Conservation (phyloP, 2,797 vertebrate species). For the Erpetoichthys calabaricus region DNA sequence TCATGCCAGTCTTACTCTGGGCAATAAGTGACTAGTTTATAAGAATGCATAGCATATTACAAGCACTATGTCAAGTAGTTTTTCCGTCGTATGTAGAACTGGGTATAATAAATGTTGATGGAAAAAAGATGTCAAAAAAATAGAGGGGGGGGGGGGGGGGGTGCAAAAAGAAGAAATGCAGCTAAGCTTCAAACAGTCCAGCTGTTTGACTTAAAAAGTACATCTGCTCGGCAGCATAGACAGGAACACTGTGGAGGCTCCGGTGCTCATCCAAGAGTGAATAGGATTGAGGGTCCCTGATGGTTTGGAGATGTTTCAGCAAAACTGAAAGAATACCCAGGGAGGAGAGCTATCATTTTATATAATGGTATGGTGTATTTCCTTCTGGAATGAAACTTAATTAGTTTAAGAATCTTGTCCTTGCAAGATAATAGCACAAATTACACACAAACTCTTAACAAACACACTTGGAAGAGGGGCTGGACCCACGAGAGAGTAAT, state of each 20-base stretch:
- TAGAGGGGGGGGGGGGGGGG: too few species aligned
- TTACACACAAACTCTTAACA: constrained; percentile 49
- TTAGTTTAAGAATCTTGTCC: constrained; percentile 25
- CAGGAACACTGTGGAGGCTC: neutral
- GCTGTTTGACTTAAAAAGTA: constrained; percentile 8
- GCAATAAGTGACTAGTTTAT: too few species aligned
- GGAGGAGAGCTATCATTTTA: constrained; percentile 10
- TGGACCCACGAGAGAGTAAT: constrained; percentile 30
- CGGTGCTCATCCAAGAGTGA: constrained; percentile 11
- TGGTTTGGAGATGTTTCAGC: constrained; percentile 12
- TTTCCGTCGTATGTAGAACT: too few species aligned
- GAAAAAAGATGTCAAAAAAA: too few species aligned
- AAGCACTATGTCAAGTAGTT: too few species aligned
- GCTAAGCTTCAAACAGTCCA: neutral
- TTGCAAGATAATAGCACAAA: constrained; percentile 21
- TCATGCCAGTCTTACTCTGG: too few species aligned
- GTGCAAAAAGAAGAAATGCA: too few species aligned
- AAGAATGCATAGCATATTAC: too few species aligned
- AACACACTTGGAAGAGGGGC: constrained; percentile 48
- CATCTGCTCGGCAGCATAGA: neutral
- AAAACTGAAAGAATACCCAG: constrained; percentile 6
- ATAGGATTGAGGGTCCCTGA: constrained; percentile 8
- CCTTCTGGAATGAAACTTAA: constrained; percentile 32
- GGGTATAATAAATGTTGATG: too few species aligned
- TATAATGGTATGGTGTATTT: constrained; percentile 15